Percentiles rank a stretch among this genome's conserved stretches.
Conservation (phyloP, 2,888 invertebrate genomes). For the Tinea trinotella region DNA sequence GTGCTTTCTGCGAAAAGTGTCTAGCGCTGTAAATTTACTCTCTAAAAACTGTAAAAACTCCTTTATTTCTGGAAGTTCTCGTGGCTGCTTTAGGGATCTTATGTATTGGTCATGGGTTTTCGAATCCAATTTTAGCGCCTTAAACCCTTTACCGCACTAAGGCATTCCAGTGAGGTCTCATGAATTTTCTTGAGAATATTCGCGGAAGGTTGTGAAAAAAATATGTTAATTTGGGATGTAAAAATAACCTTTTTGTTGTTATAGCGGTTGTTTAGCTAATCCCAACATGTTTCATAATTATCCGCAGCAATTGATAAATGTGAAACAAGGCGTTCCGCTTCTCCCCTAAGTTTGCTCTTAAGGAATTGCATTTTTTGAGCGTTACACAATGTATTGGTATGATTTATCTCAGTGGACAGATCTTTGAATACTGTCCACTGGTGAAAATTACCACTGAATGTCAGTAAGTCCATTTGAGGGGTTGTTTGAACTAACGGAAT, state of each 20-base stretch:
- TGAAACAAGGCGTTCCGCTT: too few species aligned
- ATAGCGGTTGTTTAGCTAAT: too few species aligned
- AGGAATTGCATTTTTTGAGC: too few species aligned
- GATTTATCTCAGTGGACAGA: not conserved
- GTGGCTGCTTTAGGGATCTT: not conserved
- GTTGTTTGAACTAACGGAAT: not conserved
- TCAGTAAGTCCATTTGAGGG: not conserved
- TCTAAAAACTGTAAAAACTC: conserved; percentile 5
- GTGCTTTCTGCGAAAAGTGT: not conserved
- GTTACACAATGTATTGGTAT: not conserved
- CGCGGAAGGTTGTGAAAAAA: not conserved
- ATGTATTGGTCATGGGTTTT: conserved; percentile 7
- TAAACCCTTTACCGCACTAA: conserved; percentile 8
- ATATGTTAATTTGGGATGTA: too few species aligned
- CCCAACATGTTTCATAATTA: too few species aligned
- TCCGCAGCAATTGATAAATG: too few species aligned
- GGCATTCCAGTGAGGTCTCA: not conserved
- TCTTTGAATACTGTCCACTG: not conserved
- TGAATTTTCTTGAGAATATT: not conserved
- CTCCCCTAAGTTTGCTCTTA: too few species aligned
- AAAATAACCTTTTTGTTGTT: too few species aligned
- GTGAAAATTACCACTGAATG: too few species aligned
- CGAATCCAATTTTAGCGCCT: not conserved
- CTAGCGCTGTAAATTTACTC: conserved; percentile 4
- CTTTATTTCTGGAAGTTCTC: conserved; percentile 5